phyloP scores from a whole-genome alignment of 2,888 invertebrate species.

The Eupeodes latifasciatus region DNA sequence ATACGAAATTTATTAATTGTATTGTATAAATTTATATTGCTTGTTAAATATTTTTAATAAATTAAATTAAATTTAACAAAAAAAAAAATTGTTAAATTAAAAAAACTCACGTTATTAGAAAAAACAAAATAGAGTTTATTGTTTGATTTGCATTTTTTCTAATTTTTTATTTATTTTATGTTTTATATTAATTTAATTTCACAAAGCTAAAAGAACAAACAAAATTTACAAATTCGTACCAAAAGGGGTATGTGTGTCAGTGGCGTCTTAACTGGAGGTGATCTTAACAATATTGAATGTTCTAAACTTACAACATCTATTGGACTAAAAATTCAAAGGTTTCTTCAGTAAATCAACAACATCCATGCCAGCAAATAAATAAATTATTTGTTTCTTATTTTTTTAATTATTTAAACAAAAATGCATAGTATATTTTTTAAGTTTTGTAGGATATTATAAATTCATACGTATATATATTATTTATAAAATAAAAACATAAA shows the following conservation, averaged over 20 bases:
- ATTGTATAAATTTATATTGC: slow-evolving; percentile 65
- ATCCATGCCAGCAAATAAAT: slow-evolving; percentile 23
- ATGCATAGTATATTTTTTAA: slow-evolving; percentile 23
- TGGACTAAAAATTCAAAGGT: slow-evolving; percentile 59
- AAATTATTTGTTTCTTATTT: slow-evolving; percentile 3
- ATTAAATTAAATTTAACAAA: slow-evolving; percentile 5
- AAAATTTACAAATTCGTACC: neutral
- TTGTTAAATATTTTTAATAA: slow-evolving; percentile 68
- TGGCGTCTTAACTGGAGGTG: slow-evolving; percentile 28
- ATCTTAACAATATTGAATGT: slow-evolving; percentile 25
- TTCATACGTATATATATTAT: neutral
- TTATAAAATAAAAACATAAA: slow-evolving; percentile 8
- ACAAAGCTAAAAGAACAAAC: neutral
- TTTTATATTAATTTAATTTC: neutral
- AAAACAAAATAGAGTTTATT: neutral
- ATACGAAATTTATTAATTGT: slow-evolving; percentile 40
- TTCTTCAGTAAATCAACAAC: slow-evolving; percentile 61
- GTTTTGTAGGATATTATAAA: slow-evolving; percentile 43
- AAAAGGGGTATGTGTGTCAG: slow-evolving; percentile 11
- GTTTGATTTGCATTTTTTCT: slow-evolving; percentile 5
- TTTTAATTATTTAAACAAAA: slow-evolving; percentile 33
- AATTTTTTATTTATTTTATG: neutral
- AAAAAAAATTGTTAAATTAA: slow-evolving; percentile 2
- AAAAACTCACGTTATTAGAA: slow-evolving; percentile 18
- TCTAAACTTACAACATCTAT: slow-evolving; percentile 18